Percentiles rank a stretch among this genome's conserved stretches.
These are phyloP conservation scores for Lasioglossum lativentre DNA, from an alignment of 2,888 invertebrate species.

Conservation along the genomic window DNA sequence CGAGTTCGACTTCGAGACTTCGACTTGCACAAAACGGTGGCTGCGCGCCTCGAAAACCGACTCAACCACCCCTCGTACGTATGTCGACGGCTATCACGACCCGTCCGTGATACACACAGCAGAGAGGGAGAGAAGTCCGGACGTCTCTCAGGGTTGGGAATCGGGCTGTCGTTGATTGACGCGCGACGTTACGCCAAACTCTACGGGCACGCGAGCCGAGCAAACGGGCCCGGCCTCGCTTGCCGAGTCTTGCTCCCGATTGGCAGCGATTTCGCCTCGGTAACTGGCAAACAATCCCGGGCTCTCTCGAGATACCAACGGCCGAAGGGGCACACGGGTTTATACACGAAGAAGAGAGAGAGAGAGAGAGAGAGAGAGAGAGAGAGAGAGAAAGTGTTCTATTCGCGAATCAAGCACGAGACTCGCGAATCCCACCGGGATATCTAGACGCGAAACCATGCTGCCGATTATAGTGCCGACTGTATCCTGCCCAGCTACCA, in stretches of 20 bases:
- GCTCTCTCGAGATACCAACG: conserved; percentile 9
- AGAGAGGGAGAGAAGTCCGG: conserved; percentile 69
- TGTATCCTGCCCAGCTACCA: conserved; percentile 43
- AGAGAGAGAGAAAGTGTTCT: neutral
- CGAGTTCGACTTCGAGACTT: conserved; percentile 45
- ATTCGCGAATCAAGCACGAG: neutral
- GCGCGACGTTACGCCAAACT: conserved; percentile 82
- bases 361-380: neutral
- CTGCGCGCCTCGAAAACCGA: conserved; percentile 36
- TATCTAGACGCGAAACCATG: conserved; percentile 38
- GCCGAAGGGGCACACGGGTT: conserved; percentile 29
- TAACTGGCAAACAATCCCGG: conserved; percentile 64
- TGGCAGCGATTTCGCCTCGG: conserved; percentile 62
- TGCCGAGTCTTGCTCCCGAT: conserved; percentile 47
- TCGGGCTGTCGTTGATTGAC: conserved; percentile 80
- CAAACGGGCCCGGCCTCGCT: conserved; percentile 55
- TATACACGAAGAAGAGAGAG: neutral
- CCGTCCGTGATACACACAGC: conserved; percentile 51
- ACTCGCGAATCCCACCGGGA: conserved; percentile 33
- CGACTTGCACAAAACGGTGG: neutral
- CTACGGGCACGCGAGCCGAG: conserved; percentile 80
- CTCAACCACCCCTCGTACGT: conserved; percentile 66
- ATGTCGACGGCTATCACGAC: conserved; percentile 65
- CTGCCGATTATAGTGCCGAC: conserved; percentile 45
- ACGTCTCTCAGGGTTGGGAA: conserved; percentile 72